Percentiles rank a stretch among this genome's conserved stretches.
phyloP scores from a whole-genome alignment of 2,113 vertebrate genomes.

The Neopipo cinnamomea region DNA sequence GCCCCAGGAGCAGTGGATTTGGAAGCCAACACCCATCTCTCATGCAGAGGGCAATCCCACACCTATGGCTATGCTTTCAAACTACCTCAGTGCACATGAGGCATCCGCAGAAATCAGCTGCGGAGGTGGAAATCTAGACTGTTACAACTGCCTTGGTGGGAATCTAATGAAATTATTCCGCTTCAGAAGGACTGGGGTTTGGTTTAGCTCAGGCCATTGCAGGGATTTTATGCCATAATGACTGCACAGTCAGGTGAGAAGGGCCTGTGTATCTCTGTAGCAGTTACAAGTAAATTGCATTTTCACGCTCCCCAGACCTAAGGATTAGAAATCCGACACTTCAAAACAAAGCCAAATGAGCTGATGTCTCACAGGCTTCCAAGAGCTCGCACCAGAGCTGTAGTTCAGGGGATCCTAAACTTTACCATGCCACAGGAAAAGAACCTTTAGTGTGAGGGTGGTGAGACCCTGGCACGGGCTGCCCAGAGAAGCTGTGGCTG shows the following conservation, averaged over 20 bases:
- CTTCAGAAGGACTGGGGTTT: not conserved
- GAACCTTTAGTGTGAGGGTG: not conserved
- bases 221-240: not conserved
- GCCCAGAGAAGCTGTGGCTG: not conserved
- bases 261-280: not conserved
- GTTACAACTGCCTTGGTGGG: not conserved
- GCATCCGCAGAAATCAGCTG: not conserved
- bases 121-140: not conserved
- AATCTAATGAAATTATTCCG: not conserved
- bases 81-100: not conserved
- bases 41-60: conserved; percentile 46
- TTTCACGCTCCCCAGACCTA: not conserved
- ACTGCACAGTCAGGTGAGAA: not conserved
- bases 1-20: conserved; percentile 14
- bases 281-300: not conserved
- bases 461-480: not conserved
- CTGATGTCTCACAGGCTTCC: not conserved
- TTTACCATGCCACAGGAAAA: not conserved
- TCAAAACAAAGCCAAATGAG: not conserved
- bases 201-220: not conserved
- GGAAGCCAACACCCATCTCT: conserved; percentile 45
- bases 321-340: not conserved
- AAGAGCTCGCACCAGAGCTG: not conserved
- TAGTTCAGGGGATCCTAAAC: not conserved
- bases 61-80: conserved; percentile 57